Conservation (phyloP, 2,797 vertebrate species). For the Naso thynnoides region DNA sequence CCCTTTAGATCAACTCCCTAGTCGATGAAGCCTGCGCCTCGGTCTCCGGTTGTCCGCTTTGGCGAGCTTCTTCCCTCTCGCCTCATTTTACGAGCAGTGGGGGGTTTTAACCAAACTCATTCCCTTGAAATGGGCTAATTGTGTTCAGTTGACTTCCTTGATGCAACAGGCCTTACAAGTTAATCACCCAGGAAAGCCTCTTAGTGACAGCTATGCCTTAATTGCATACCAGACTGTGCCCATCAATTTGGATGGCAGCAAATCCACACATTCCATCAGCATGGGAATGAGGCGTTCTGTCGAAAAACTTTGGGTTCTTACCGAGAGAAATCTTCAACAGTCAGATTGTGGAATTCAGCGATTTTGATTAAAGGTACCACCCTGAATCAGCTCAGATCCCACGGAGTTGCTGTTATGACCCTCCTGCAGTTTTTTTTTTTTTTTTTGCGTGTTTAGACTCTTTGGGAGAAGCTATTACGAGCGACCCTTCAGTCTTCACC, state of each 20-base stretch:
- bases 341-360: slow-evolving; percentile 37
- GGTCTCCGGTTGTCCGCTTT: slow-evolving; percentile 65
- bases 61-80: slow-evolving; percentile 51
- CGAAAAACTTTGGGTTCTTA: slow-evolving; percentile 29
- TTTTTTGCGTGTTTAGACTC: slow-evolving; percentile 46
- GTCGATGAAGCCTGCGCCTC: slow-evolving; percentile 44
- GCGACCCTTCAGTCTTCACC: slow-evolving; percentile 55
- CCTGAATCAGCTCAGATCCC: slow-evolving; percentile 48
- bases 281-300: slow-evolving; percentile 68
- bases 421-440: slow-evolving; percentile 30
- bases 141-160: slow-evolving; percentile 82
- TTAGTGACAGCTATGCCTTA: slow-evolving; percentile 80
- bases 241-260: slow-evolving; percentile 77
- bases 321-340: slow-evolving; percentile 27
- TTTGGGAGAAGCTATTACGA: slow-evolving; percentile 40
- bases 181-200: slow-evolving; percentile 82
- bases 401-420: slow-evolving; percentile 39
- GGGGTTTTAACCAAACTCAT: slow-evolving; percentile 63
- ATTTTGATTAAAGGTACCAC: slow-evolving; percentile 43
- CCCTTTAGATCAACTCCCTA: slow-evolving; percentile 42
- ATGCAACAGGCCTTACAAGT: slow-evolving; percentile 79
- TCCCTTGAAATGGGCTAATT: slow-evolving; percentile 76
- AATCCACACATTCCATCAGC: slow-evolving; percentile 77
- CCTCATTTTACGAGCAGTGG: slow-evolving; percentile 53
- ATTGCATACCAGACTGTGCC: slow-evolving; percentile 80